Conservation (phyloP, 2,113 vertebrate genomes). For the Alectura lathami region DNA sequence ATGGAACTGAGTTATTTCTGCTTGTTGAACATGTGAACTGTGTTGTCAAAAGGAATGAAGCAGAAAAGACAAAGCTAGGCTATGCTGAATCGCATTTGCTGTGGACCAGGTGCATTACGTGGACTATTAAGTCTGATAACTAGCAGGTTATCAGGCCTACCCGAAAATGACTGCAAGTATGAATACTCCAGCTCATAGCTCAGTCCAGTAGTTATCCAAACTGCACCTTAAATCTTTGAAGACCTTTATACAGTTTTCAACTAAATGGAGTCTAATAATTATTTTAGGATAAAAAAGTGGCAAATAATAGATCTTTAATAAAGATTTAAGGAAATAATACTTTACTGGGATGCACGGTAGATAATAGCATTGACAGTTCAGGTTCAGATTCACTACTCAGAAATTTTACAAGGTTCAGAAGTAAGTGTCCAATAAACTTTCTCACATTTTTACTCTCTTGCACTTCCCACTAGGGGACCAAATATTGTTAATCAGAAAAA, state of each 20-base stretch:
- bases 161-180: neutral
- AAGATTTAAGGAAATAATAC: neutral
- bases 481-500: neutral
- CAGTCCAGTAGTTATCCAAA: neutral
- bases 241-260: neutral
- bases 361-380: neutral
- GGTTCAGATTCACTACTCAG: neutral
- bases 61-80: neutral
- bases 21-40: neutral
- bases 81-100: neutral
- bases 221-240: neutral
- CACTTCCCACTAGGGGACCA: neutral
- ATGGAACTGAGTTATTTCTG: neutral
- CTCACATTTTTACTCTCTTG: neutral
- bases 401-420: neutral
- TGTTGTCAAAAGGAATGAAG: neutral
- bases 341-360: neutral
- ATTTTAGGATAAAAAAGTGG: neutral
- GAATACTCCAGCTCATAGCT: neutral
- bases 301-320: neutral
- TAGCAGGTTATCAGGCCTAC: neutral
- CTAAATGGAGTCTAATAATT: neutral
- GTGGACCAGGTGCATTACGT: neutral
- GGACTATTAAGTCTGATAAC: neutral
- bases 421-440: neutral